phyloP scores from a whole-genome alignment of 2,888 invertebrate genomes.

The Catonia carolina region DNA sequence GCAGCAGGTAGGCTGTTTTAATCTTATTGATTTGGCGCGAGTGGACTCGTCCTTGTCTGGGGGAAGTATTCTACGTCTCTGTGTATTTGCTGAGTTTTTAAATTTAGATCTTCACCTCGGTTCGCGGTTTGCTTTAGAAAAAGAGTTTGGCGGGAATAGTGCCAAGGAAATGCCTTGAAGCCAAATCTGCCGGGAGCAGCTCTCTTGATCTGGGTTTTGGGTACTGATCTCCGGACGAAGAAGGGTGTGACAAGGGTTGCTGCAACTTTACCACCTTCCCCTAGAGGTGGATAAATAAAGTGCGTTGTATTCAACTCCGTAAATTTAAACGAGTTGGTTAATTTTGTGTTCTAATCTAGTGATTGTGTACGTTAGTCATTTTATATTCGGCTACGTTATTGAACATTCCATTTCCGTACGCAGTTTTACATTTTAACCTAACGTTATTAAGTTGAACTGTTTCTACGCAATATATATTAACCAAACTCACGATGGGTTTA shows the following conservation, averaged over 20 bases:
- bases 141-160: constrained; percentile 19
- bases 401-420: no score
- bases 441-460: no score
- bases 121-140: constrained; percentile 14
- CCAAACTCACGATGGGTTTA: constrained; percentile 38
- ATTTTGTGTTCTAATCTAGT: background rate
- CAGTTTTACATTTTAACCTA: no score
- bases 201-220: constrained; percentile 14
- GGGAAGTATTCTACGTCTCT: constrained; percentile 12
- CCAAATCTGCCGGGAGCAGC: constrained; percentile 13
- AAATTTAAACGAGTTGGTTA: no score
- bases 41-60: constrained; percentile 13
- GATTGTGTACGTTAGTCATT: constrained; percentile 7
- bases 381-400: no score
- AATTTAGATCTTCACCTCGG: constrained; percentile 17
- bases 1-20: constrained; percentile 6
- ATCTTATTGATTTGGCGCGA: constrained; percentile 16
- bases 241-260: constrained; percentile 10
- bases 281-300: constrained; percentile 5
- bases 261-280: constrained; percentile 5
- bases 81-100: constrained; percentile 14
- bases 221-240: constrained; percentile 6
- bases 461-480: no score
- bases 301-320: no score
- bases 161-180: constrained; percentile 18